Evolutionary conservation across 2,797 vertebrate species (phyloP), one percentile per base, ranked within the genome.

Genomic region (Anableps anableps): DNA sequence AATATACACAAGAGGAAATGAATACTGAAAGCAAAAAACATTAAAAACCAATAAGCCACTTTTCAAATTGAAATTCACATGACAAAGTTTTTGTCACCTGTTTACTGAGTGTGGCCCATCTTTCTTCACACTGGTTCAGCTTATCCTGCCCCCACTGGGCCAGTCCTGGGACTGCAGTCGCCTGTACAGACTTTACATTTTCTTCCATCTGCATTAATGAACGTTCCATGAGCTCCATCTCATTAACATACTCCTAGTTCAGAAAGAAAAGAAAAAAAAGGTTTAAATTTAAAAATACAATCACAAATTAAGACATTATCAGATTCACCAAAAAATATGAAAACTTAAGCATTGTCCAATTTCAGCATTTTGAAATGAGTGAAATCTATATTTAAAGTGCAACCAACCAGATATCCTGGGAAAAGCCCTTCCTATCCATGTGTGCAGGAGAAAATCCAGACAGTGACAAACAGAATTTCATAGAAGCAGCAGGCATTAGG

Each of bases 201-300:
- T 97, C 97, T 70, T 91, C 96, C 95, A 97, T 96, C 89, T 97
- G 96, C 93, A 97, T 98, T 88, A 99, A 85, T 11, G 96, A 96
- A 16, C 95, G 93, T 84, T 98, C 97, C 82, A 95, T 88, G 1
- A 92, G 94, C 91, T 97, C 98, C 91, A 99, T 97, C 94, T 99
- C 97, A 86, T 90, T 96, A 83, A 97, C 95, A 88, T 97, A 95
- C 76, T 94, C 89, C 98, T 99, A 72, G 78, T 79, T 34, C 5
- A 79, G 29, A 79, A 16, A 36, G 21, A 14, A 29, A 13, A 64
- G 13, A n/a, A 72, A 50, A 31, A 41, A 58, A 45, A n/a, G 36
- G 2, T 23, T 66, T 13, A 21, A 0, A 8, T 43, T 60, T 26
- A 8, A 36, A 3, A n/a, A 31, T 26, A 45, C 77, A 53, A 34